Percentiles rank a stretch among this genome's conserved stretches.
These are phyloP conservation scores for Cryptotis parvus DNA, from an alignment of 2,113 vertebrate genomes.

Conservation along the genomic window DNA sequence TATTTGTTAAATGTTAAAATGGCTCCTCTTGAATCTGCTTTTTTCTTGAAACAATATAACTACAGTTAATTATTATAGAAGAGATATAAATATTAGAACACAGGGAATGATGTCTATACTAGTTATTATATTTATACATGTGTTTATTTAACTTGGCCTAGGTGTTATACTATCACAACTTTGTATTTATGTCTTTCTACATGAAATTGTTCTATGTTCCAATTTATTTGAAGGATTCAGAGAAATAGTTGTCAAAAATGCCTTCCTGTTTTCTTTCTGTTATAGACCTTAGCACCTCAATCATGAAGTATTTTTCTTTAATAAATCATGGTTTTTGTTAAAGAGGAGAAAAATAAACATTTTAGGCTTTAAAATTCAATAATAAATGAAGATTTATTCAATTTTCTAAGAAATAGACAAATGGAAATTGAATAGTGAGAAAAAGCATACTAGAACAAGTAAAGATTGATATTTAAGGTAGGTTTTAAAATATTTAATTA, in stretches of 20 bases:
- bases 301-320: not conserved
- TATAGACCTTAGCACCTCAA: not conserved
- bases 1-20: slow-evolving; percentile 45
- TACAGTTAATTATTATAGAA: slow-evolving; percentile 58
- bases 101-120: not conserved
- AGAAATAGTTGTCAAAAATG: slow-evolving; percentile 1
- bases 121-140: slow-evolving; percentile 56
- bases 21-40: slow-evolving; percentile 9
- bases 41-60: slow-evolving; percentile 46
- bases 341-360: not conserved
- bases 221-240: not conserved
- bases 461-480: not conserved
- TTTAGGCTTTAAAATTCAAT: not conserved
- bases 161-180: not conserved
- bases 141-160: slow-evolving; percentile 34
- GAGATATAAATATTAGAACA: slow-evolving; percentile 43
- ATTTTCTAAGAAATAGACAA: slow-evolving; percentile 13
- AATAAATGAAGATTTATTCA: not conserved
- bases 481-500: not conserved
- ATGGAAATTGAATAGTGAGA: not conserved
- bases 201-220: not conserved
- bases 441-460: not conserved
- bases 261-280: not conserved
- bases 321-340: not conserved
- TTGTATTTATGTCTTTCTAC: not conserved